Evolutionary conservation across 1,140 invertebrate genomes (phyloP).

Genomic region (Drosophila yakuba): DNA sequence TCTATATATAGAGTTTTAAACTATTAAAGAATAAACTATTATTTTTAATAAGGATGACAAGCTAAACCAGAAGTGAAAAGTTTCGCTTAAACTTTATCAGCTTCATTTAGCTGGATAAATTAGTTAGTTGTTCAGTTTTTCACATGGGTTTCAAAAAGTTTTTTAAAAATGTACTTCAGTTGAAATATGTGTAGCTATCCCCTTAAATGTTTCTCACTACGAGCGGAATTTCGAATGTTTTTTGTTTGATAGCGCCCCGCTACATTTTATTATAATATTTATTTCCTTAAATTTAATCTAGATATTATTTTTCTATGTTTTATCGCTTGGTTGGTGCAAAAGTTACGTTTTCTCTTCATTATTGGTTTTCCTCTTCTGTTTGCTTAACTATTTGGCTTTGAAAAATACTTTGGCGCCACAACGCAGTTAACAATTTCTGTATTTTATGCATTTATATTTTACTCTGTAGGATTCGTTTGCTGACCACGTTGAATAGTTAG

Average conservation of each 20-base stretch:
- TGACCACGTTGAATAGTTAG: constrained; percentile 57
- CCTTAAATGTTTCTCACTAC: constrained; percentile 42
- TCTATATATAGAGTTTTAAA: constrained; percentile 36
- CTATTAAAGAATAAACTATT: constrained; percentile 40
- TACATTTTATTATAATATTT: constrained; percentile 21
- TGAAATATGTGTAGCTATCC: constrained; percentile 15
- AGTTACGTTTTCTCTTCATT: constrained; percentile 18
- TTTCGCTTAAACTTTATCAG: neutral
- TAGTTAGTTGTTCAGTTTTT: constrained; percentile 22
- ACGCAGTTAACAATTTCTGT: constrained; percentile 59
- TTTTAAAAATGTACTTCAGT: neutral
- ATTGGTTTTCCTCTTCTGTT: constrained; percentile 28
- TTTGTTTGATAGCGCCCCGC: constrained; percentile 32
- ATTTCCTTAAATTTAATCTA: constrained; percentile 32
- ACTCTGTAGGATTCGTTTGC: constrained; percentile 46
- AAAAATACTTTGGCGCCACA: constrained; percentile 78
- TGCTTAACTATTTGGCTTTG: constrained; percentile 83
- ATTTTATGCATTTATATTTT: constrained; percentile 34
- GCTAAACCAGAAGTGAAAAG: constrained; percentile 10
- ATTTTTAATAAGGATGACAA: constrained; percentile 16
- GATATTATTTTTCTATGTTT: constrained; percentile 33
- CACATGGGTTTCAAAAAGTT: constrained; percentile 22
- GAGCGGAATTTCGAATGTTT: constrained; percentile 75
- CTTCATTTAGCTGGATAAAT: constrained; percentile 18
- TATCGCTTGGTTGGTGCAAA: constrained; percentile 36